Conservation (phyloP, 2,888 invertebrate genomes). For the Ophion costatus region DNA sequence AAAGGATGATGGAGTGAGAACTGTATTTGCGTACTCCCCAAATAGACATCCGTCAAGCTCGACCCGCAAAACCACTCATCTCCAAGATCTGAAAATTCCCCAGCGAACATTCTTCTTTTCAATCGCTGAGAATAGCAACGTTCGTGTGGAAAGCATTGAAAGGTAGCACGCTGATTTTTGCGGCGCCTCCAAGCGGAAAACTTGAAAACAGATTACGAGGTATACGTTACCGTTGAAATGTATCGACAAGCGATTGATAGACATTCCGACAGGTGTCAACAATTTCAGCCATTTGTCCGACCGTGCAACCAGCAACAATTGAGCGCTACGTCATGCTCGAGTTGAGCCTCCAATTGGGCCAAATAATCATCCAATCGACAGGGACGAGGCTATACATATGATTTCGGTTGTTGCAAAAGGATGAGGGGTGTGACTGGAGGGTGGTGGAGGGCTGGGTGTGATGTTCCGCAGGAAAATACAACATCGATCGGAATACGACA, state of each 20-base stretch:
- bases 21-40: background rate
- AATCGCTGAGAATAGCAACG: background rate
- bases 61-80: background rate
- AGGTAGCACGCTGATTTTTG: background rate
- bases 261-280: conserved; percentile 59
- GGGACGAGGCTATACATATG: background rate
- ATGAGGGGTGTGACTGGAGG: conserved; percentile 6
- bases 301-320: conserved; percentile 46
- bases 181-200: background rate
- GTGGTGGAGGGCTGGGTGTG: background rate
- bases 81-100: background rate
- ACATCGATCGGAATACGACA: conserved; percentile 42
- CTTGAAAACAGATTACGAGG: conserved; percentile 3
- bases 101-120: background rate
- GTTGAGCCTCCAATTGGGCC: conserved; percentile 46
- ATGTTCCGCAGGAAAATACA: conserved; percentile 7
- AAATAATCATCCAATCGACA: conserved; percentile 55
- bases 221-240: conserved; percentile 23
- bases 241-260: conserved; percentile 33
- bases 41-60: background rate
- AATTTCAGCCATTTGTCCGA: conserved; percentile 33
- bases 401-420: conserved; percentile 1
- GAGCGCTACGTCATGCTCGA: conserved; percentile 35
- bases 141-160: background rate
- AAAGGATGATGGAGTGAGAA: no score